Base-by-base conservation (phyloP, 2,888 invertebrate species). In the Xestoiulus laeticollis region DNA sequence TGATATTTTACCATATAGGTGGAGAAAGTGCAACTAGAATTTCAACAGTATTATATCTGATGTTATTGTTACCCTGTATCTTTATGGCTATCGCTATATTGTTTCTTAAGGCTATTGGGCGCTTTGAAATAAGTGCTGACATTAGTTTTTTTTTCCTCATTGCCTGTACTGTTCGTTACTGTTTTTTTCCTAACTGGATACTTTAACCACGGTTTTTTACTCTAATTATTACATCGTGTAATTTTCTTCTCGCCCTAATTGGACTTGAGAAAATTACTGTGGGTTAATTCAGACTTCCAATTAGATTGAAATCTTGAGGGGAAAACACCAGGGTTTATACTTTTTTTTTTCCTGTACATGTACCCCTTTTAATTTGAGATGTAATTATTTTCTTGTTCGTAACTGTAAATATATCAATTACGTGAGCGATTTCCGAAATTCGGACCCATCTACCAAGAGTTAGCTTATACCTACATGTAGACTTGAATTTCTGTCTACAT, bases 341-440 rank as follows among this genome's bases (percentile, higher is more conserved):
- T 59, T 59, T 59, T 59, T 59, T 22, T 68, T 3, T 16, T 3
- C 6, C 26, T 68, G 16, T 16, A 48, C n/a, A n/a, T n/a, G 48
- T 48, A 68, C 68, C n/a, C 68, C 10, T 68, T 68, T 68, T 68
- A 68, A 68, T 68, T 68, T 26, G 68, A 68, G 68, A 68, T 68
- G 68, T 26, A 68, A 68, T 68, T 68, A 68, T 68, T 68, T 68
- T 22, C 68, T 26, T 26, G 1, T 68, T 68, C 26, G 22, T 68
- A 26, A 68, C 22, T 22, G 68, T 22, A n/a, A 16, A 26, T 26
- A 26, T 68, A 68, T 68, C 26, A 68, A 68, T 68, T 68, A 68
- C 68, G 22, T 68, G 68, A 68, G 26, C 26, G 68, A 19, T 68
- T 68, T 68, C 26, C 68, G 26, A 26, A 68, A 68, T 68, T 68